Percentiles rank a stretch among this genome's conserved stretches.
phyloP scores from a whole-genome alignment of 2,888 invertebrate species.

The Scrobipalpa atriplicella region DNA sequence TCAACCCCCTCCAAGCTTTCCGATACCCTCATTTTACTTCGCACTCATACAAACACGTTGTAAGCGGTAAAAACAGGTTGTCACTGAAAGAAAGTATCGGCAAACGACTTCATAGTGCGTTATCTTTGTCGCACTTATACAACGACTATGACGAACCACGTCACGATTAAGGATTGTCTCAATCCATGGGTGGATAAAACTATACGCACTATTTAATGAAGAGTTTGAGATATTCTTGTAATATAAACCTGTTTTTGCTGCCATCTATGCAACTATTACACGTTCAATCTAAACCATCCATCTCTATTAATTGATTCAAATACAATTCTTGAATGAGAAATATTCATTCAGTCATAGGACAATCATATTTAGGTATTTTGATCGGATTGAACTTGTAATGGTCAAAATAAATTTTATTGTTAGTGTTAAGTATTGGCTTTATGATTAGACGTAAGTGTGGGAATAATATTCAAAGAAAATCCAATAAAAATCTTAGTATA shows the following conservation, averaged over 20 bases:
- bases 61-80: slow-evolving; percentile 12
- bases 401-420: not conserved
- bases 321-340: not conserved
- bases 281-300: not conserved
- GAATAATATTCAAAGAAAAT: slow-evolving; percentile 16
- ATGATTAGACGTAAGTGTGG: slow-evolving; percentile 13
- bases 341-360: no score
- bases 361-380: no score
- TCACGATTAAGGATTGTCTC: no score
- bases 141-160: no score
- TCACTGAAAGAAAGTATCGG: not conserved
- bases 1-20: slow-evolving; percentile 41
- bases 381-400: slow-evolving; percentile 10
- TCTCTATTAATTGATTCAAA: not conserved
- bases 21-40: slow-evolving; percentile 35
- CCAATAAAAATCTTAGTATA: slow-evolving; percentile 5
- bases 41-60: not conserved
- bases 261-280: not conserved
- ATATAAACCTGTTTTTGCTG: slow-evolving; percentile 10
- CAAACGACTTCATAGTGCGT: not conserved
- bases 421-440: slow-evolving; percentile 21
- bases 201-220: no score
- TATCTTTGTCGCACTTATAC: not conserved
- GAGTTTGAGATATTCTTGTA: not conserved
- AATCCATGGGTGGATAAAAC: no score